phyloP scores from a whole-genome alignment of 2,113 vertebrate species.

The Paradoxurus hermaphroditus region DNA sequence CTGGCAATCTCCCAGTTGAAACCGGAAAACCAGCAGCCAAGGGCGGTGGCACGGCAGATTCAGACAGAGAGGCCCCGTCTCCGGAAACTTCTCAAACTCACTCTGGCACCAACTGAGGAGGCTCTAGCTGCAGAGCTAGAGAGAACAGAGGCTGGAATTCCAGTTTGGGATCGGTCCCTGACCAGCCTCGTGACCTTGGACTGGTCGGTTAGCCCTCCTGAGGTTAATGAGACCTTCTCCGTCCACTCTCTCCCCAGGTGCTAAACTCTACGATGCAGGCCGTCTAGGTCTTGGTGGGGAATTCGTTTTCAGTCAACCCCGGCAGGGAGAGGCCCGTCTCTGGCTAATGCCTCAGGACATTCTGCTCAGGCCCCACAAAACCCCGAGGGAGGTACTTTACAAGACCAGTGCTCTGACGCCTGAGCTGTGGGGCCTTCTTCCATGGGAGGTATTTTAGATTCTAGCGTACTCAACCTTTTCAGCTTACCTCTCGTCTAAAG shows the following conservation, averaged over 20 bases:
- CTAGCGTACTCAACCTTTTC: not conserved
- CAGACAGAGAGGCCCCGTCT: constrained; percentile 61
- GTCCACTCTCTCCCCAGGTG: not conserved
- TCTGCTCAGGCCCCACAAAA: not conserved
- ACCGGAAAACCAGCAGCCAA: constrained; percentile 72
- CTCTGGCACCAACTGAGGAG: constrained; percentile 50
- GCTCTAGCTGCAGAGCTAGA: constrained; percentile 49
- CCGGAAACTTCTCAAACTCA: constrained; percentile 65
- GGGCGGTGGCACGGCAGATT: not conserved
- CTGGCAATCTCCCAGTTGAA: constrained; percentile 65
- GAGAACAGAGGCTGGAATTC: constrained; percentile 49
- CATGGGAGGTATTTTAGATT: not conserved
- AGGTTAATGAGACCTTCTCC: not conserved
- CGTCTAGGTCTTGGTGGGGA: not conserved
- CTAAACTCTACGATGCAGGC: not conserved
- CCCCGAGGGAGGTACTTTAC: not conserved
- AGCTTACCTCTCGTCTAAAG: not conserved
- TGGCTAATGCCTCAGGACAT: accelerated
- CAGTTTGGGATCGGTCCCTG: constrained; percentile 50
- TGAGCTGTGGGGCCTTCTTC: too few species aligned
- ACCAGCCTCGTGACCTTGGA: constrained; percentile 39
- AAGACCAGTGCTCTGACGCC: too few species aligned
- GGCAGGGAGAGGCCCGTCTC: not conserved
- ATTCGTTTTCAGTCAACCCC: not conserved
- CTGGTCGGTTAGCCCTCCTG: not conserved